A percentile compares a stretch with the other conserved stretches of the same genome.
Evolutionary conservation across 2,113 vertebrate genomes (phyloP).

Genomic region (Apodemus speciosus): DNA sequence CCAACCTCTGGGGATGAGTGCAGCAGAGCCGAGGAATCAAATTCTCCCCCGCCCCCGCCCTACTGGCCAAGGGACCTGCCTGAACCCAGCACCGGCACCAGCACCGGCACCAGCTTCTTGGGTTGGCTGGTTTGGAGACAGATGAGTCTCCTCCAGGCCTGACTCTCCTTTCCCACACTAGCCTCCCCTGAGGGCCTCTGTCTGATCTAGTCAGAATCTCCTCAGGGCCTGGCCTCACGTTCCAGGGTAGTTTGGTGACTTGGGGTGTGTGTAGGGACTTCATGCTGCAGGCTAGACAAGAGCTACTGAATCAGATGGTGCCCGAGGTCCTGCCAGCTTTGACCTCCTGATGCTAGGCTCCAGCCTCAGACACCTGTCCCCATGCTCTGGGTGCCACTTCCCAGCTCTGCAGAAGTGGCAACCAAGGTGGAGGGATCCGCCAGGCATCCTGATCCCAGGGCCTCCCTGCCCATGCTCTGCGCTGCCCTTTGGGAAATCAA

Average conservation of each 20-base stretch:
- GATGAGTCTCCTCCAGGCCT: not conserved
- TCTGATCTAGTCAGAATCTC: not conserved
- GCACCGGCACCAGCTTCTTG: not conserved
- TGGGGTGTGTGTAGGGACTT: not conserved
- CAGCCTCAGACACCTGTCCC: not conserved
- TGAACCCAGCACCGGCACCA: not conserved
- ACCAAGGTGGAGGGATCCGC: not conserved
- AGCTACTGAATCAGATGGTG: not conserved
- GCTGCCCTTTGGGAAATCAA: not conserved
- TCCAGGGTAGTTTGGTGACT: not conserved
- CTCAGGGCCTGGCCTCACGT: not conserved
- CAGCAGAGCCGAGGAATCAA: not conserved
- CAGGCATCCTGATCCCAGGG: not conserved
- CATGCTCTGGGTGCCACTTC: not conserved
- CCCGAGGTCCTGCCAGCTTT: not conserved
- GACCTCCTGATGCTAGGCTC: not conserved
- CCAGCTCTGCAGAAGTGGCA: not conserved
- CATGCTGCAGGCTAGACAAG: not conserved
- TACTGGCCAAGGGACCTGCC: not conserved
- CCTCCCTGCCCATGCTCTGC: not conserved
- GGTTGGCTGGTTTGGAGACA: not conserved
- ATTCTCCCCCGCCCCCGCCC: not conserved
- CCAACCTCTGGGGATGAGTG: not conserved
- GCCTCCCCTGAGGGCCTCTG: not conserved
- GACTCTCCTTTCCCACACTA: not conserved